Conservation (phyloP, 2,113 vertebrate species). For the Dascyllus trimaculatus region DNA sequence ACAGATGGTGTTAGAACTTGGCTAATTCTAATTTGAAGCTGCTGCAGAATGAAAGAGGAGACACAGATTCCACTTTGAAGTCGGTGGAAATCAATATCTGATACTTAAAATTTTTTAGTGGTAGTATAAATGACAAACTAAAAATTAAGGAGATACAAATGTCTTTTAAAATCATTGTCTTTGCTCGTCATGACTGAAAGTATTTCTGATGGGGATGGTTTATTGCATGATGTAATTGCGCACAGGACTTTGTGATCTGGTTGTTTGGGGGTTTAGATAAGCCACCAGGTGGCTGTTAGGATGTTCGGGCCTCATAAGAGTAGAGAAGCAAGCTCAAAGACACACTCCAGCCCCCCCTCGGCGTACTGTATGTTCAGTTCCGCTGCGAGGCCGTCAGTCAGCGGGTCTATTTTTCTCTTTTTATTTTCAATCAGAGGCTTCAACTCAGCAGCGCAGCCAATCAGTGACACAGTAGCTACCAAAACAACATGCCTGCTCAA, state of each 20-base stretch:
- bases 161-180: too few species aligned
- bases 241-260: not conserved
- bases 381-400: constrained; percentile 64
- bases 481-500: constrained; percentile 65
- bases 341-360: not conserved
- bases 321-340: not conserved
- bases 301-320: constrained; percentile 15
- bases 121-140: too few species aligned
- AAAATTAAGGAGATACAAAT: too few species aligned
- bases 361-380: constrained; percentile 30
- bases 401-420: constrained; percentile 72
- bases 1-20: too few species aligned
- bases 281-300: constrained; percentile 15
- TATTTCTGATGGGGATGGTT: too few species aligned
- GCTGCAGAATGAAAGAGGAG: too few species aligned
- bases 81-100: too few species aligned
- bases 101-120: too few species aligned
- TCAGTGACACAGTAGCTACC: constrained; percentile 37
- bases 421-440: constrained; percentile 73
- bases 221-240: not conserved
- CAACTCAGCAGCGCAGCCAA: constrained; percentile 56
- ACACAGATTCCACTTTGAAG: too few species aligned
- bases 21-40: too few species aligned
- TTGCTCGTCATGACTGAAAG: too few species aligned
- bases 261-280: constrained; percentile 1